Base-by-base conservation (phyloP, 2,797 vertebrate species). In the Neopelma chrysocephalum region DNA sequence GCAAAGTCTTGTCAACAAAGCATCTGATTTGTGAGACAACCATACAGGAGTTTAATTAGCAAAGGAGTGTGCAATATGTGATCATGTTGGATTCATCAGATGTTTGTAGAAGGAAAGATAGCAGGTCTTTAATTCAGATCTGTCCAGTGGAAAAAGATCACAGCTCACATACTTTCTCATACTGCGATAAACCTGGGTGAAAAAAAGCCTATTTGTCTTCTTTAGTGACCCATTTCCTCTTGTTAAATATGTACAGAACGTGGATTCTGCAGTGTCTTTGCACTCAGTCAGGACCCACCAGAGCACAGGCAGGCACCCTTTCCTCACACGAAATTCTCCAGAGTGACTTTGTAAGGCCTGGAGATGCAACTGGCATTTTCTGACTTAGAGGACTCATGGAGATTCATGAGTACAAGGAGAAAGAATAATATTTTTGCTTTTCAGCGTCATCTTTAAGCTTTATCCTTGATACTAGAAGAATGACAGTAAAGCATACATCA, bases 1-100 rank as follows among this genome's bases (percentile, higher is more conserved):
- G 69, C 64, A 11, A 22, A 29, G 32, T 56, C 87, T 89, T 56
- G 91, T 75, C 60, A 64, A 90, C 93, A 94, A 96, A 96, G 86
- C 94, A 94, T 75, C 87, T 96, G 90, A 94, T 96, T 95, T 85
- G 72, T 83, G 83, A 96, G 91, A 78, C 80, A 92, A 79, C 75
- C 69, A 90, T 70, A 32, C 58, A 91, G 89, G 92, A 97, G 92
- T 96, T 96, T 96, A 97, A 95, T 96, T 95, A 90, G 91, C 29
- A 72, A 87, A 96, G 94, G 87, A 93, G 81, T 84, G 89, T 94
- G 72, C 75, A 84, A 43, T 73, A 81, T 87, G 88, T 84, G 82
- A 60, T 82, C 1, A 1, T 53, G 82, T 91, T 95, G 81, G 92
- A 94, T 96, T 93, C 85, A 78, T 95, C 95, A 88, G 94, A 36